These are phyloP conservation scores for Callyntrura sp. DNA, from an alignment of 2,888 invertebrate genomes.

Conservation along the genomic window DNA sequence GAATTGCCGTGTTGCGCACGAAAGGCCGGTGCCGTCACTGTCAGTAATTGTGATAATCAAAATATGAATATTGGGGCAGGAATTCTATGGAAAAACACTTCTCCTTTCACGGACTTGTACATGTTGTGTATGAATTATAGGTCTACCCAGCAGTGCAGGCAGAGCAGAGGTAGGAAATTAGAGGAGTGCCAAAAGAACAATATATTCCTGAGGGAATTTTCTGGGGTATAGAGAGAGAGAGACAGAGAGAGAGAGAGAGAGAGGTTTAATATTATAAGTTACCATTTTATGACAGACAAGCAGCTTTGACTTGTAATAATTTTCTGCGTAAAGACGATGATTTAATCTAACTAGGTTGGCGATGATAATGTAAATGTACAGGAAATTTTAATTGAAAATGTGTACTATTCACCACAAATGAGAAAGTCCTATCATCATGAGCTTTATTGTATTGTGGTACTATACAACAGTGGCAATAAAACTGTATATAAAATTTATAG, in stretches of 20 bases:
- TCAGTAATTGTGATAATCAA: neutral
- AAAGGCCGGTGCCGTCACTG: neutral
- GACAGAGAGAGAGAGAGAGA: no score
- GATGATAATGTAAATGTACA: neutral
- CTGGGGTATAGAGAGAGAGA: neutral
- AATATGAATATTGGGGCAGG: neutral
- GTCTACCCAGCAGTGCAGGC: no score
- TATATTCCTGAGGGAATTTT: no score
- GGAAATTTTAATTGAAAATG: neutral
- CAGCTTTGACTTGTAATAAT: neutral
- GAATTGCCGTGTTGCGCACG: neutral
- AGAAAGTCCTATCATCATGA: no score
- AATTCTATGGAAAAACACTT: neutral
- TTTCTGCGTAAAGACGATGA: neutral
- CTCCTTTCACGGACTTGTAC: no score
- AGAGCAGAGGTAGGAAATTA: no score
- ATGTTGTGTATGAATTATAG: neutral
- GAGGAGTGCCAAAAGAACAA: no score
- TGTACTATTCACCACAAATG: no score
- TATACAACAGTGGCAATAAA: neutral
- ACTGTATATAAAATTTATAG: neutral
- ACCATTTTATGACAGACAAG: no score
- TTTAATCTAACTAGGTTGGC: neutral
- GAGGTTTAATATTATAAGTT: no score
- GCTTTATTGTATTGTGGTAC: no score